Evolutionary conservation across 30 jellyfish, hydroid and myxozoan species (phyloP).

Genomic region (Aurelia sp.): DNA sequence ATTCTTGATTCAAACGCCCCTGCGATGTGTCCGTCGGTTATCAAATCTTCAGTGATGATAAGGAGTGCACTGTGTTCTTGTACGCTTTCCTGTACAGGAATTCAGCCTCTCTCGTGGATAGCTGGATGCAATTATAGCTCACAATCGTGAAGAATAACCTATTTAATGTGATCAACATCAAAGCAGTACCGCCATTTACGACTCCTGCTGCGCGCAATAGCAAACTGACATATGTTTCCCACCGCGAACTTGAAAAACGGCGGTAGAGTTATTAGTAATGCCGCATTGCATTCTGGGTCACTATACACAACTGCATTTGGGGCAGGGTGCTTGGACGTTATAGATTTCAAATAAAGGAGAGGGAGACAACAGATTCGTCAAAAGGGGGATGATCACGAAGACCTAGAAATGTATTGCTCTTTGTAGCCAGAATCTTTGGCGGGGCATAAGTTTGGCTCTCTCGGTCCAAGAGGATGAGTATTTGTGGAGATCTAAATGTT

Average conservation of each 20-base stretch:
- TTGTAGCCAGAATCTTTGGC: too few relatives aligned
- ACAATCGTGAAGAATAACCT: constrained; percentile 79
- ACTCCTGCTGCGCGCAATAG: constrained; percentile 92
- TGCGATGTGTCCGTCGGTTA: background rate
- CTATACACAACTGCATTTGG: constrained; percentile 1
- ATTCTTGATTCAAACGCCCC: constrained; percentile 15
- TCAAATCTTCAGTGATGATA: background rate
- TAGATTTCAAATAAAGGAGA: too few relatives aligned
- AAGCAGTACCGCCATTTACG: constrained; percentile 86
- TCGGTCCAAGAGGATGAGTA: too few relatives aligned
- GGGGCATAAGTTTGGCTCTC: too few relatives aligned
- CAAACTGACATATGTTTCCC: constrained; percentile 96
- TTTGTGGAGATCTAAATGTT: too few relatives aligned
- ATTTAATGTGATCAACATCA: constrained; percentile 84
- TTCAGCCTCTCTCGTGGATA: constrained; percentile 70
- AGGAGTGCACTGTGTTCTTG: constrained; percentile 17
- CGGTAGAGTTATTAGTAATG: constrained; percentile 69
- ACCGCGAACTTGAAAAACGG: constrained; percentile 95
- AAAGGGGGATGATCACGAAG: too few relatives aligned
- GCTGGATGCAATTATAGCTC: constrained; percentile 83
- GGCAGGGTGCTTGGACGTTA: background rate
- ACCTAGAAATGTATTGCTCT: too few relatives aligned
- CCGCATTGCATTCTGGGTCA: constrained; percentile 90
- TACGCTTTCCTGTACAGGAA: constrained; percentile 45
- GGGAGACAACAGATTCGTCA: too few relatives aligned